These are phyloP conservation scores for Callocephalon fimbriatum DNA, from an alignment of 2,113 vertebrate species.

Conservation along the genomic window DNA sequence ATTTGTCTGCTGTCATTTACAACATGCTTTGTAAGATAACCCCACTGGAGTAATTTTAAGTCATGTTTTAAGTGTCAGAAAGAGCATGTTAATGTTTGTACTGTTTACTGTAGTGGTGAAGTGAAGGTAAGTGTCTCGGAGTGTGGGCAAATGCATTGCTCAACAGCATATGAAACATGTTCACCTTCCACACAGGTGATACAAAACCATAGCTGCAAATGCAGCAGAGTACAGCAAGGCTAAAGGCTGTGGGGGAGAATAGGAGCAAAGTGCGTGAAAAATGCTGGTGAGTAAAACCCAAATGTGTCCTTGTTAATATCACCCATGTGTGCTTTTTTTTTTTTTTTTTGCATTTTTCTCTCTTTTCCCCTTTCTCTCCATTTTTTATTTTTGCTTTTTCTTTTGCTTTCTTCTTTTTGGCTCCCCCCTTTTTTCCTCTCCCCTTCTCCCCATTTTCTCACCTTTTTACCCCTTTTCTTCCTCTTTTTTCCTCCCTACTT, in stretches of 20 bases:
- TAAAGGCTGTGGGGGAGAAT: not conserved
- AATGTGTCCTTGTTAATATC: not conserved
- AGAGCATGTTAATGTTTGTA: not conserved
- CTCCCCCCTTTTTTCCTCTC: not conserved
- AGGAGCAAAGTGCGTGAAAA: not conserved
- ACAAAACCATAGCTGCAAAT: not conserved
- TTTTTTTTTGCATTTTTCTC: not conserved
- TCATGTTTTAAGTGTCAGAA: accelerated
- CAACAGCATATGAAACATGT: accelerated
- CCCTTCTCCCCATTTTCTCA: not conserved
- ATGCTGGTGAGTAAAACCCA: not conserved
- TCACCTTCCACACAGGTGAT: not conserved
- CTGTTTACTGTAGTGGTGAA: no score
- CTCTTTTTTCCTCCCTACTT: not conserved
- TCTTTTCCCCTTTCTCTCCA: not conserved
- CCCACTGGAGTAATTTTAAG: not conserved
- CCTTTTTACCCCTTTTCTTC: not conserved
- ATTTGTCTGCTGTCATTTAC: not conserved
- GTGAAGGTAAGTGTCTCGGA: not conserved
- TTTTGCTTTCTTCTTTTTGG: not conserved
- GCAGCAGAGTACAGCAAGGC: not conserved
- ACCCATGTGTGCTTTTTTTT: not conserved
- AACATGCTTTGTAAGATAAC: not conserved
- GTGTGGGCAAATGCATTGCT: not conserved
- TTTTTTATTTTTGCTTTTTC: not conserved